Base-by-base conservation (phyloP, 2,113 vertebrate species). In the Nyctereutes procyonoides region DNA sequence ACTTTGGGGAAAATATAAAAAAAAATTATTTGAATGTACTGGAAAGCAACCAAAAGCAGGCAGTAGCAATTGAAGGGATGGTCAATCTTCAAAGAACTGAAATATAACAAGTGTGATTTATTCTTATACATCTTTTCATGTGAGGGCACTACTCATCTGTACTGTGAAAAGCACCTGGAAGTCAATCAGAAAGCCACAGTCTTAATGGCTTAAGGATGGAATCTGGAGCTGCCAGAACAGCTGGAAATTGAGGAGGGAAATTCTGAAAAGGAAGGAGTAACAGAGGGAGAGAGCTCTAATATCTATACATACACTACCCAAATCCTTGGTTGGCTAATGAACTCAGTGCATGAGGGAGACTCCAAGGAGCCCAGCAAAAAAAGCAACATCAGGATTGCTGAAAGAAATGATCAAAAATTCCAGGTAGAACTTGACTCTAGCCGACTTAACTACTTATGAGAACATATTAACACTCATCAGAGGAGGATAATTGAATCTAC, bases 321-420 rank as follows among this genome's bases (percentile, higher is more conserved):
- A 62, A 88, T 84, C 43, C 16, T 96, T 95, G 51, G n/a, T 56
- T 95, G 28, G 87, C n/a, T n/a, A 51, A 35, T 88, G 69, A 96
- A 71, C 69, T 93, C 22, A 12, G 14, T 20, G 26, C 60, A 22
- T 60, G 14, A 17, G 1, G 12, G 79, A 85, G 13, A 53, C 5
- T 53, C 26, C 32, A 89, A 60, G 58, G n/a, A 79, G 28, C 22
- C 9, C 77, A 56, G 38, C 28, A 87, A 71, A 92, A 85, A 85
- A 85, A 85, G 20, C 22, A 69, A 62, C 53, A 95, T 67, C 4
- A 76, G 51, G 35, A 91, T 51, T 91, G 60, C 32, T 83, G 69
- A 88, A 82, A 77, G 38, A 82, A 87, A 92, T 58, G 10, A 80
- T 65, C 11, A 24, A 20, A 90, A 94, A 17, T 81, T 81, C 73